These are phyloP conservation scores for Drosophila lutescens DNA, from an alignment of 2,888 invertebrate species.

Conservation along the genomic window DNA sequence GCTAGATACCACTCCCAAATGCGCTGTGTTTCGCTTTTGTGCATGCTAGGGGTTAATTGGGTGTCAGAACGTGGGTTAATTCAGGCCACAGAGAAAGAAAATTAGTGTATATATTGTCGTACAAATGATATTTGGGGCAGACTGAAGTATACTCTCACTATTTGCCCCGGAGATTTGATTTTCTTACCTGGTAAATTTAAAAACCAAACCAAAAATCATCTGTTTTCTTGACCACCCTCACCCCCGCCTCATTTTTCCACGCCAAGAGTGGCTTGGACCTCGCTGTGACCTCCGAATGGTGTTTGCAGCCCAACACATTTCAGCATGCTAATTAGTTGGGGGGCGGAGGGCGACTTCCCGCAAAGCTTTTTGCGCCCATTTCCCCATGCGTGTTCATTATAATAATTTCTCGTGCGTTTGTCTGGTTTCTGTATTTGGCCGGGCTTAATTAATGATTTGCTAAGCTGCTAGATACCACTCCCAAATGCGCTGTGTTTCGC, in stretches of 20 bases:
- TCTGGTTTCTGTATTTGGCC: slow-evolving; percentile 33
- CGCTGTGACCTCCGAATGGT: slow-evolving; percentile 34
- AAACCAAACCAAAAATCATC: too few species aligned
- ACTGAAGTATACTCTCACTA: too few species aligned
- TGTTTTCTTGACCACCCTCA: slow-evolving; percentile 1
- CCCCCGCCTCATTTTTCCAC: slow-evolving; percentile 15
- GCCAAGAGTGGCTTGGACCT: slow-evolving; percentile 30
- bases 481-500: slow-evolving; percentile 23
- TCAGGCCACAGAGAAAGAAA: neutral
- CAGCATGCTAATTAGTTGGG: slow-evolving; percentile 66
- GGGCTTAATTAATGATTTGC: slow-evolving; percentile 72
- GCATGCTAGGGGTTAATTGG: slow-evolving; percentile 58
- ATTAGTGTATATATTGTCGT: neutral
- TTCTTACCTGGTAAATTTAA: neutral
- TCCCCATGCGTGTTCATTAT: slow-evolving; percentile 69
- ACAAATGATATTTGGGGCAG: neutral
- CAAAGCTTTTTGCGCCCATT: slow-evolving; percentile 60
- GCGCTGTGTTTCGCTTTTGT: slow-evolving; percentile 26
- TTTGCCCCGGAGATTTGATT: neutral
- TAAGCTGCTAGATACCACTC: slow-evolving; percentile 50
- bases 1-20: slow-evolving; percentile 25
- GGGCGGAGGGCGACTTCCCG: slow-evolving; percentile 6
- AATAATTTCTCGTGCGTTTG: slow-evolving; percentile 52
- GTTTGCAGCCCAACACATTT: slow-evolving; percentile 36
- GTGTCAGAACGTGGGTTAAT: slow-evolving; percentile 62